These are phyloP conservation scores for Motacilla alba DNA, from an alignment of 2,113 vertebrate species.

Conservation along the genomic window DNA sequence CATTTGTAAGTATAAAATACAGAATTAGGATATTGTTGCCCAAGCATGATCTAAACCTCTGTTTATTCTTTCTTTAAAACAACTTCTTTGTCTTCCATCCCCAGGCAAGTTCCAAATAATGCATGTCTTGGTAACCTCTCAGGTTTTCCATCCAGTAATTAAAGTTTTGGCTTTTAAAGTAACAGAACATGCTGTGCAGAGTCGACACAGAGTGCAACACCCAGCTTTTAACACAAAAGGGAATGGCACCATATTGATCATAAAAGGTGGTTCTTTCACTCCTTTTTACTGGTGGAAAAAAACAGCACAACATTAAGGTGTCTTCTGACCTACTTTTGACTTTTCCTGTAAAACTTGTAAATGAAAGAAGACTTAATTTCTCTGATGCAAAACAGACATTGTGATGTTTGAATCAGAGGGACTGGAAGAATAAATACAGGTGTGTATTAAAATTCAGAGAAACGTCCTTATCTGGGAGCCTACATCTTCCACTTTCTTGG, in stretches of 20 bases:
- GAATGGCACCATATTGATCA: neutral
- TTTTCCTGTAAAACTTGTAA: neutral
- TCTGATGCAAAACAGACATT: neutral
- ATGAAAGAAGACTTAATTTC: neutral
- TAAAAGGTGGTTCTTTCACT: neutral
- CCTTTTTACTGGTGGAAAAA: neutral
- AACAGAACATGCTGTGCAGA: neutral
- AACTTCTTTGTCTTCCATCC: neutral
- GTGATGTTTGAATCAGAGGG: neutral
- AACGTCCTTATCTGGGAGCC: neutral
- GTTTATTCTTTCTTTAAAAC: neutral
- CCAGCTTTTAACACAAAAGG: slow-evolving; percentile 12
- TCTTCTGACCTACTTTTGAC: neutral
- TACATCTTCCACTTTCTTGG: slow-evolving; percentile 27
- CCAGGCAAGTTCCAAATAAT: neutral
- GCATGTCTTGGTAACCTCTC: neutral
- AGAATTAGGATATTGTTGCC: neutral
- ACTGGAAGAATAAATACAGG: slow-evolving; percentile 31
- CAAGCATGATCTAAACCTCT: neutral
- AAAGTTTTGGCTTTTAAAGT: neutral
- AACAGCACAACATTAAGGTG: neutral
- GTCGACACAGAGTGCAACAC: neutral
- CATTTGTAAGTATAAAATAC: neutral
- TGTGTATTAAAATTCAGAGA: slow-evolving; percentile 58
- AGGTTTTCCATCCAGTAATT: neutral